These are phyloP conservation scores for Arion vulgaris DNA, from an alignment of 1,140 invertebrate species.

Conservation along the genomic window DNA sequence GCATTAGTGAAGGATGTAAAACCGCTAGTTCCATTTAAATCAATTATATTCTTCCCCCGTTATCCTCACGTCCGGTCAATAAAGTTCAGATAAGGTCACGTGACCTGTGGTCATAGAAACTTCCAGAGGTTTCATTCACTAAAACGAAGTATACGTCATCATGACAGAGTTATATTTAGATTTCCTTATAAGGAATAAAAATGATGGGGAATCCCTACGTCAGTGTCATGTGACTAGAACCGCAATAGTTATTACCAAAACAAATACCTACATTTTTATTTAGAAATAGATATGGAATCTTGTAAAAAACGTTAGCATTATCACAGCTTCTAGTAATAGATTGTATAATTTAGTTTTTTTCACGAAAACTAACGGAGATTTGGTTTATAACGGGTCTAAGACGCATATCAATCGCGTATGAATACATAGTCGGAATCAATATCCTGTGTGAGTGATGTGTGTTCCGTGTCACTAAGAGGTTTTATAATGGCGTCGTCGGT, in stretches of 20 bases:
- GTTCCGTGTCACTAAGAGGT: slow-evolving; percentile 27
- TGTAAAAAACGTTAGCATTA: background rate
- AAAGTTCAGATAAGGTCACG: too few species aligned
- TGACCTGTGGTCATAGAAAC: background rate
- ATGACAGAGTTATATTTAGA: slow-evolving; percentile 1
- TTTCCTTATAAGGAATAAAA: slow-evolving; percentile 29
- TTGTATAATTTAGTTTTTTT: background rate
- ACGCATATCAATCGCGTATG: background rate
- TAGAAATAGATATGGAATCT: background rate
- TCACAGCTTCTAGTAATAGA: background rate
- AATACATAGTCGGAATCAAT: background rate
- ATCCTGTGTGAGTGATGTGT: slow-evolving; percentile 14
- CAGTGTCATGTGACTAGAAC: slow-evolving; percentile 28
- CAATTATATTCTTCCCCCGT: too few species aligned
- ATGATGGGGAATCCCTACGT: background rate
- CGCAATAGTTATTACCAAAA: background rate
- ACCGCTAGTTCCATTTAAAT: too few species aligned
- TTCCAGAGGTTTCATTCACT: background rate
- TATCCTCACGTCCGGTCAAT: too few species aligned
- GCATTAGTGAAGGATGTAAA: too few species aligned
- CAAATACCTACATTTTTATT: background rate
- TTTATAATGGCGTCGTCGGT: slow-evolving; percentile 37
- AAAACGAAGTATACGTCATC: background rate
- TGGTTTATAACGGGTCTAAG: background rate
- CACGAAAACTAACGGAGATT: background rate